Evolutionary conservation across 2,888 invertebrate species (phyloP).

Genomic region (Smittia sp.): DNA sequence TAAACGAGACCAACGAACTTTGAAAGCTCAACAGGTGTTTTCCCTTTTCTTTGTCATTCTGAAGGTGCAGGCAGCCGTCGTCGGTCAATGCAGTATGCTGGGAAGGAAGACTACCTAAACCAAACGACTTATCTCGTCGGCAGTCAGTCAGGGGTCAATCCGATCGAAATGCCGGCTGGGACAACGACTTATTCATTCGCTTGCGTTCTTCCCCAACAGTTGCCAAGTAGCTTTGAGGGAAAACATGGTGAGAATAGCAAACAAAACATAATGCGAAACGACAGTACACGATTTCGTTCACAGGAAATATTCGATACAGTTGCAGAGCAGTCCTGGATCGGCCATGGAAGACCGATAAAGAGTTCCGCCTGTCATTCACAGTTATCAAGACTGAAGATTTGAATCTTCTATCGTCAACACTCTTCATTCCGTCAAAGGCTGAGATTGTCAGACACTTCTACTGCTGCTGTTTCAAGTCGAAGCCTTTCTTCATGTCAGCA

Average conservation of each 20-base stretch:
- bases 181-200: slow-evolving; percentile 55
- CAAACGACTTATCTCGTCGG: slow-evolving; percentile 55
- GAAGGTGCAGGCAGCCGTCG: slow-evolving; percentile 51
- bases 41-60: background rate
- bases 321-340: slow-evolving; percentile 60
- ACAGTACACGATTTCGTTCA: too few relatives aligned
- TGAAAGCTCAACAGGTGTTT: slow-evolving; percentile 2
- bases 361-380: slow-evolving; percentile 25
- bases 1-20: background rate
- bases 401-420: background rate
- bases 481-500: slow-evolving; percentile 26
- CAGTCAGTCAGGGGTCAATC: slow-evolving; percentile 52
- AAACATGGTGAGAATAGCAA: slow-evolving; percentile 6
- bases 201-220: slow-evolving; percentile 53
- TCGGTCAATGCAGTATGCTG: slow-evolving; percentile 52
- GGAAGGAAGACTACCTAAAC: slow-evolving; percentile 58
- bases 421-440: slow-evolving; percentile 1
- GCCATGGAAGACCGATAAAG: slow-evolving; percentile 57
- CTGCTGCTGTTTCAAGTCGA: slow-evolving; percentile 29
- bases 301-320: slow-evolving; percentile 56
- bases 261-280: too few relatives aligned
- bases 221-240: slow-evolving; percentile 55
- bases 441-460: slow-evolving; percentile 26
- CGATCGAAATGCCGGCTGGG: slow-evolving; percentile 51
- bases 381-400: slow-evolving; percentile 37